phyloP scores from a whole-genome alignment of 1,140 invertebrate species.

The Brachionus rotundiformis region DNA sequence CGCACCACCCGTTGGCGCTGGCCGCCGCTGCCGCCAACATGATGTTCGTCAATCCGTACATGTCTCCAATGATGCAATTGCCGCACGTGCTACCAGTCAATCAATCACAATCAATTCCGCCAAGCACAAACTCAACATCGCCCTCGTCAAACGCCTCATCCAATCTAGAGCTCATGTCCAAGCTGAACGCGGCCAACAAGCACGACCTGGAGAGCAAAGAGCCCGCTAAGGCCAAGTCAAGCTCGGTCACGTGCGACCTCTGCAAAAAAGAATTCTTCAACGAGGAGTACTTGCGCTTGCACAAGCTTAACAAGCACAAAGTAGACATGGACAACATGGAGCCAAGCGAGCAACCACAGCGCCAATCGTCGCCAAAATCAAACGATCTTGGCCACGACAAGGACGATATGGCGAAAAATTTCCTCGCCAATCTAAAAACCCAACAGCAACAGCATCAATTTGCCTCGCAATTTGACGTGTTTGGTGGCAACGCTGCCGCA shows the following conservation, averaged over 20 bases:
- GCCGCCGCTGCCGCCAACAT: constrained; percentile 45
- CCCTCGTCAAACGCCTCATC: constrained; percentile 7
- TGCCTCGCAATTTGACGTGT: constrained; percentile 37
- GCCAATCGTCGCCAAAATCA: neutral
- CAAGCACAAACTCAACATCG: neutral
- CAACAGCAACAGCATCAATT: constrained; percentile 35
- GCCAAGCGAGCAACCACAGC: neutral
- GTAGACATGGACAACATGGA: neutral
- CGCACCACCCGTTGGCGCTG: constrained; percentile 20
- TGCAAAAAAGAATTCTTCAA: constrained; percentile 52
- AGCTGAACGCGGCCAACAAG: neutral
- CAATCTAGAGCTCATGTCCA: neutral
- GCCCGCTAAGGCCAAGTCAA: neutral
- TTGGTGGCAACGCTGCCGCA: constrained; percentile 39
- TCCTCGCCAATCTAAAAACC: constrained; percentile 12
- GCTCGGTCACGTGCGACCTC: constrained; percentile 21
- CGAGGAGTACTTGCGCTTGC: constrained; percentile 35
- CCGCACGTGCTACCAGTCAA: constrained; percentile 25
- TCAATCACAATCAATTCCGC: neutral
- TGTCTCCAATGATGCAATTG: constrained; percentile 51
- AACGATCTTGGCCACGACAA: too few species aligned
- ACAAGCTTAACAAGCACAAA: constrained; percentile 41
- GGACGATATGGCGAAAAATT: neutral
- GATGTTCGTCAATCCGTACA: constrained; percentile 52
- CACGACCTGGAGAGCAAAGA: neutral